Evolutionary conservation across 2,113 vertebrate species (phyloP), one percentile per base, ranked within the genome.

Genomic region (Leptocoma aspasia): DNA sequence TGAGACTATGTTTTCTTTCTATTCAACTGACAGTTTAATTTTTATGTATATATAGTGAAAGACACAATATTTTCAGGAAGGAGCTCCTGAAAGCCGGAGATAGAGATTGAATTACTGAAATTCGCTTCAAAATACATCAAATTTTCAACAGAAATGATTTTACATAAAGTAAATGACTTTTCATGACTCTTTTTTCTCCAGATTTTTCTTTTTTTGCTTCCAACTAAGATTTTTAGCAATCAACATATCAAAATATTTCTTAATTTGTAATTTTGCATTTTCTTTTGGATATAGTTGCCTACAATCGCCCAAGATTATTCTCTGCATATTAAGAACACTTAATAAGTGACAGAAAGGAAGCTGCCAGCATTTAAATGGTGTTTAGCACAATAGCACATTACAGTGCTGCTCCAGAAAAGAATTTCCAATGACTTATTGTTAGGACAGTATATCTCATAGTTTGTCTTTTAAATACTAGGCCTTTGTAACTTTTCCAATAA

Each of bases 151-250:
- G 15, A 45, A 54, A 4, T n/a, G 3, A 42, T 79, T 79, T 60
- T 41, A 35, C 2, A n/a, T n/a, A 13, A 78, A 20, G 3, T 39
- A 75, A 50, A 52, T 57, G 1, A 7, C 1, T 57, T 75, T 47
- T 53, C 5, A 44, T 30, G 26, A 8, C 6, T 44, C 2, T 2
- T 35, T 65, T 69, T 13, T 0, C 14, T 45, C 3, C 14, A 33
- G 4, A 17, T 18, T 45, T 42, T 19, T 57, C 2, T 42, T 53
- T 22, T 45, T 41, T 30, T 59, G 4, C 3, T 66, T 65, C 15
- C 37, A 68, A 22, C 23, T 49, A 47, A 39, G 18, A 50, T 13
- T n/a, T 52, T 1, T 31, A 37, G 7, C 11, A 79, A 28, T 37
- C n/a, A 53, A 73, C 78, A 73, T 27, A 61, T 1, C 53, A 52